Conservation (phyloP, 2,797 vertebrate genomes). For the Enteromius mattozi region DNA sequence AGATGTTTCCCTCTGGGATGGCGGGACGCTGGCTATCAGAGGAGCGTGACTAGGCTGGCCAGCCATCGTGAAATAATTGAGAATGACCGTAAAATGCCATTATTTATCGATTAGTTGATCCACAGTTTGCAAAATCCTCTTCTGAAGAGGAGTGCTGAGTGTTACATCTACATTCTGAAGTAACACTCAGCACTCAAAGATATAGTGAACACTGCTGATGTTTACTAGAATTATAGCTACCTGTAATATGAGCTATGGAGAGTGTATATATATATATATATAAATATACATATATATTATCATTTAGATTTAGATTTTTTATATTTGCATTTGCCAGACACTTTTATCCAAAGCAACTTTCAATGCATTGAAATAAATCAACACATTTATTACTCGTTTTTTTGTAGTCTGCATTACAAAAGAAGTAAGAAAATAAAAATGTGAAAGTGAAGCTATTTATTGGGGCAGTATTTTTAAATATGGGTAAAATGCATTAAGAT, state of each 20-base stretch:
- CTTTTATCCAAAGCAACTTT: not conserved
- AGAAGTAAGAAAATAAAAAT: not conserved
- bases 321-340: not conserved
- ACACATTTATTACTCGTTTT: not conserved
- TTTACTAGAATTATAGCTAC: not conserved
- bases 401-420: not conserved
- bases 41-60: slow-evolving; percentile 30
- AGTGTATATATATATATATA: not conserved
- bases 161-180: not conserved
- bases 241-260: not conserved
- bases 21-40: slow-evolving; percentile 46
- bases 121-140: not conserved
- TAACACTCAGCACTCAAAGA: not conserved
- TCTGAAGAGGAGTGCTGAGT: not conserved
- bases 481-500: not conserved
- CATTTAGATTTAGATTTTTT: not conserved
- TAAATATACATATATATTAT: not conserved
- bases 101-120: slow-evolving; percentile 43
- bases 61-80: slow-evolving; percentile 44
- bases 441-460: not conserved
- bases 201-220: not conserved
- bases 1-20: slow-evolving; percentile 55
- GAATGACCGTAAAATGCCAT: slow-evolving; percentile 40
- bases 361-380: not conserved
- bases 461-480: not conserved